Conservation (phyloP, 2,113 vertebrate genomes). For the Xyrauchen texanus region DNA sequence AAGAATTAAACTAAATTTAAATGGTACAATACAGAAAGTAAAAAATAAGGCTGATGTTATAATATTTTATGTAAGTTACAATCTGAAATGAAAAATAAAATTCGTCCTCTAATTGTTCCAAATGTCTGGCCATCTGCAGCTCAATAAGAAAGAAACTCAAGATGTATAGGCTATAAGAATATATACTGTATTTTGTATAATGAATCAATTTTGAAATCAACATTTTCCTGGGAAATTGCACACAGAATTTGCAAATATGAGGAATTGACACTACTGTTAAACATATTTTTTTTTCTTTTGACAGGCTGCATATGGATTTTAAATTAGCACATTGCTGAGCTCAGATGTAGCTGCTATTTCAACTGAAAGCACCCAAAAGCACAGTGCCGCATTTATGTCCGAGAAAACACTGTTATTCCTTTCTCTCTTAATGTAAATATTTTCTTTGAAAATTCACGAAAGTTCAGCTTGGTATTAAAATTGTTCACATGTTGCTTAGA, state of each 20-base stretch:
- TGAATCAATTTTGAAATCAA: slow-evolving; percentile 7
- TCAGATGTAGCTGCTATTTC: slow-evolving; percentile 54
- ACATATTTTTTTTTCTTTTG: slow-evolving; percentile 36
- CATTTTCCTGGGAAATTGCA: neutral
- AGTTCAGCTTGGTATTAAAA: slow-evolving; percentile 37
- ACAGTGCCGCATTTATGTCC: neutral
- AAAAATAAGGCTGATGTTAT: neutral
- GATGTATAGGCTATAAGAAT: neutral
- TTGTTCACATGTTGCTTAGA: neutral
- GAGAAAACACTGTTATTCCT: slow-evolving; percentile 18
- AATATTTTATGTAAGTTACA: neutral
- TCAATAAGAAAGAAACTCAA: too few relatives aligned
- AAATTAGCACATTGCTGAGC: slow-evolving; percentile 50
- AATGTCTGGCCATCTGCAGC: neutral
- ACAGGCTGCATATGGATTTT: slow-evolving; percentile 48
- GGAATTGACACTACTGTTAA: slow-evolving; percentile 40
- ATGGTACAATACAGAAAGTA: too few relatives aligned
- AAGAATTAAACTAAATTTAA: too few relatives aligned
- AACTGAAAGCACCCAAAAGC: slow-evolving; percentile 41
- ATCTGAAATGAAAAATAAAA: slow-evolving; percentile 3
- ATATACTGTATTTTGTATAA: slow-evolving; percentile 4
- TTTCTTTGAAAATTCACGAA: slow-evolving; percentile 31
- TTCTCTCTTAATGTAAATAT: slow-evolving; percentile 15
- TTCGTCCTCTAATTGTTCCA: slow-evolving; percentile 2
- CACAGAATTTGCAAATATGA: slow-evolving; percentile 34